phyloP scores from a whole-genome alignment of 30 jellyfish, hydroid and myxozoan genomes.

The Haliclystus octoradiatus region DNA sequence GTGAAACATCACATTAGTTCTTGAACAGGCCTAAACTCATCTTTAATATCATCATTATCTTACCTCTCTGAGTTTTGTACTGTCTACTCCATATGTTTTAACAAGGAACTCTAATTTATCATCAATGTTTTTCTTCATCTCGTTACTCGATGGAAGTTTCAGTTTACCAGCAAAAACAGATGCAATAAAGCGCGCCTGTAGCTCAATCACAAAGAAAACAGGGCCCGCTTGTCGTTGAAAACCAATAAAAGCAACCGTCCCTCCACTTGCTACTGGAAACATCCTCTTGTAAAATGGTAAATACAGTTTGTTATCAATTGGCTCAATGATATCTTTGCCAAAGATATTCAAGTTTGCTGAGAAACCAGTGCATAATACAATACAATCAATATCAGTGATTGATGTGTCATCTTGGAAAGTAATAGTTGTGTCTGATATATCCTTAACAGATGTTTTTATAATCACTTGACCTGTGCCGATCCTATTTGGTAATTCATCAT shows the following conservation, averaged over 20 bases:
- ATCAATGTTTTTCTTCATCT: conserved; percentile 30
- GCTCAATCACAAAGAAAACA: conserved; percentile 43
- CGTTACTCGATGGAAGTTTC: conserved; percentile 32
- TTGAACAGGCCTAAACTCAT: too few relatives aligned
- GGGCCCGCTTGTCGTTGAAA: conserved; percentile 34
- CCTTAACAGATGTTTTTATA: conserved; percentile 15
- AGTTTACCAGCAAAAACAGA: conserved; percentile 48
- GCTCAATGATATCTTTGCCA: conserved; percentile 9
- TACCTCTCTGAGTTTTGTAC: too few relatives aligned
- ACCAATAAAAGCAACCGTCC: conserved; percentile 69
- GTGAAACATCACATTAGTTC: too few relatives aligned
- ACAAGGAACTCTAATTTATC: too few relatives aligned
- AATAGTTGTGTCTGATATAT: conserved; percentile 7
- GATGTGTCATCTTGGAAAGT: conserved; percentile 28
- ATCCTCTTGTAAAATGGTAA: conserved; percentile 41
- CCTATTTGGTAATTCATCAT: conserved; percentile 47
- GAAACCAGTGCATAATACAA: conserved; percentile 71
- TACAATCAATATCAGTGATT: conserved; percentile 32
- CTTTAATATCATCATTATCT: too few relatives aligned
- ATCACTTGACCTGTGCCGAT: conserved; percentile 42
- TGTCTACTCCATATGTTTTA: too few relatives aligned
- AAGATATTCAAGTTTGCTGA: conserved; percentile 38
- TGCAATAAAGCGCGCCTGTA: conserved; percentile 82
- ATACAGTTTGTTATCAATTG: conserved; percentile 21
- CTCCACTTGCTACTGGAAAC: conserved; percentile 33